phyloP scores from a whole-genome alignment of 64 coral and sea anemone species.

The Montipora sp. region DNA sequence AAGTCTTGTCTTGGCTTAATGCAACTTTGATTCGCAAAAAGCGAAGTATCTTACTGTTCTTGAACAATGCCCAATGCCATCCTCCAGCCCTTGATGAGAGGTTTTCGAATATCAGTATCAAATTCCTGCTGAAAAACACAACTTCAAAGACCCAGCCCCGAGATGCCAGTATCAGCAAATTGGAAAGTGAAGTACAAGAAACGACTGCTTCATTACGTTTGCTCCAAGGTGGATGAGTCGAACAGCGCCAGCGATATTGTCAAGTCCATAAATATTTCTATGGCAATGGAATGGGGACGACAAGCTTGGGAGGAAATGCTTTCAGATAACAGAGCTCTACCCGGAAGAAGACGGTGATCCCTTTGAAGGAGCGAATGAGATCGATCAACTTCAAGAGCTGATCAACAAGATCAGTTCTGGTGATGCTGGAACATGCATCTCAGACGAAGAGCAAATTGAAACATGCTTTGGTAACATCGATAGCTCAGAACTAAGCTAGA shows the following conservation, averaged over 20 bases:
- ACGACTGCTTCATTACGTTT: neutral
- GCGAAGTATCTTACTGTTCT: constrained; percentile 17
- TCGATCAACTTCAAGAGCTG: no score
- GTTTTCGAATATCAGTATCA: neutral
- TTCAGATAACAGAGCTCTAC: no score
- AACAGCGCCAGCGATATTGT: neutral
- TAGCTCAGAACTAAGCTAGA: no score
- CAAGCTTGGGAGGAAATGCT: neutral
- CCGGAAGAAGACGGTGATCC: neutral
- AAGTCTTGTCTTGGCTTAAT: neutral
- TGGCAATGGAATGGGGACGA: neutral
- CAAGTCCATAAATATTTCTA: neutral
- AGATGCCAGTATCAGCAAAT: neutral
- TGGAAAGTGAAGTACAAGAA: constrained; percentile 24
- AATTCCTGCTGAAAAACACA: constrained; percentile 25
- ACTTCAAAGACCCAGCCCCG: constrained; percentile 6
- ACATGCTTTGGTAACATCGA: no score
- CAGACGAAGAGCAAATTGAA: no score
- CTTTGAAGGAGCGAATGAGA: neutral
- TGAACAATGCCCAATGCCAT: constrained; percentile 39
- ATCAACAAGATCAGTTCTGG: no score
- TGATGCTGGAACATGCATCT: no score
- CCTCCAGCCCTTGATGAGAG: neutral
- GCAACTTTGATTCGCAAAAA: no score
- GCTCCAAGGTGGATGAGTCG: neutral